phyloP scores from a whole-genome alignment of 2,113 vertebrate genomes.

The Sialia sialis region DNA sequence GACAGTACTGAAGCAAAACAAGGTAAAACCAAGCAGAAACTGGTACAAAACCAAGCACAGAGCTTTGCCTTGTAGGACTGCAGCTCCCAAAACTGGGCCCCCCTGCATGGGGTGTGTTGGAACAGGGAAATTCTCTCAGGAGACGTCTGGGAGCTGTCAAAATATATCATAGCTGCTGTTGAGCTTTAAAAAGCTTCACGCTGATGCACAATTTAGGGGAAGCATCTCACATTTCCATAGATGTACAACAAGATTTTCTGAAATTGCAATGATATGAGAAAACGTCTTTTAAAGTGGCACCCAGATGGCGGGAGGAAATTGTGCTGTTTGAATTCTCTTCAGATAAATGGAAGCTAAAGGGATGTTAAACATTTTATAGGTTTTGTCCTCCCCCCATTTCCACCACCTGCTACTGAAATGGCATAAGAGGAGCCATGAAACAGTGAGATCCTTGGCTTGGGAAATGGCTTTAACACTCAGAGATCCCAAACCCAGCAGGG shows the following conservation, averaged over 20 bases:
- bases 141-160: conserved; percentile 17
- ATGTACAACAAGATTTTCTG: conserved; percentile 27
- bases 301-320: conserved; percentile 51
- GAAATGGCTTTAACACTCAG: not conserved
- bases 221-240: conserved; percentile 33
- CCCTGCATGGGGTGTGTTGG: not conserved
- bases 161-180: conserved; percentile 1
- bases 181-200: not conserved
- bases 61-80: not conserved
- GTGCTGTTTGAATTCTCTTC: conserved; percentile 19
- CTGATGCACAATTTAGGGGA: not conserved
- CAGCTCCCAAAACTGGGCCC: not conserved
- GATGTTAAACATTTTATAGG: conserved; percentile 25
- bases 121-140: not conserved
- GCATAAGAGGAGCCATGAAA: not conserved
- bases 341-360: conserved; percentile 44
- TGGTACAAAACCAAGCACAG: not conserved
- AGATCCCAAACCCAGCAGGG: not conserved
- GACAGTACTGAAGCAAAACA: not conserved
- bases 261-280: conserved; percentile 44
- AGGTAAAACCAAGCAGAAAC: not conserved
- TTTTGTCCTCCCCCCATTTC: not conserved
- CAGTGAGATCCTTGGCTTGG: not conserved
- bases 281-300: conserved; percentile 43
- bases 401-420: conserved; percentile 12